These are phyloP conservation scores for Bambusicola thoracicus DNA, from an alignment of 2,113 vertebrate species.

Conservation along the genomic window DNA sequence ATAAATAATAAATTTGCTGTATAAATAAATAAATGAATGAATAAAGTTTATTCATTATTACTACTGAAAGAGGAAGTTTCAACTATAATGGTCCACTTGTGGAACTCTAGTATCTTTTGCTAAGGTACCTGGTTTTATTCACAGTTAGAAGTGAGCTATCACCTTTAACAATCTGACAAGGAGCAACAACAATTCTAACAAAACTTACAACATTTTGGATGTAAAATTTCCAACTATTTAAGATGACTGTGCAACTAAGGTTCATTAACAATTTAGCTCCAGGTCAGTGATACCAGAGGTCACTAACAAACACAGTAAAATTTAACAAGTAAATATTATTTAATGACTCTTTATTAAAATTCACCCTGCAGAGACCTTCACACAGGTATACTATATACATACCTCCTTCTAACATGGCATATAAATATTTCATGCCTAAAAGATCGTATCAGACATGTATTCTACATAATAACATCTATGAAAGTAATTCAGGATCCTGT, in stretches of 20 bases:
- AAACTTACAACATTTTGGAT: constrained; percentile 12
- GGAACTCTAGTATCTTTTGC: neutral
- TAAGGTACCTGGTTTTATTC: neutral
- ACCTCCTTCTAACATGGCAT: neutral
- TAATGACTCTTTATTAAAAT: neutral
- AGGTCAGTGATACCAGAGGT: neutral
- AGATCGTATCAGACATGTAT: neutral
- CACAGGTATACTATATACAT: neutral
- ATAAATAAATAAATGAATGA: too few relatives aligned
- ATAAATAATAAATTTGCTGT: too few relatives aligned
- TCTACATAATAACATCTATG: neutral
- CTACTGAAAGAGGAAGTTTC: neutral
- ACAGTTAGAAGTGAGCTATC: neutral
- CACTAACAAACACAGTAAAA: neutral
- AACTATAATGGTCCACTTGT: neutral
- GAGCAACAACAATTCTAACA: neutral
- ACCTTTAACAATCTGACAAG: neutral
- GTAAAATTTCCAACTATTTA: neutral
- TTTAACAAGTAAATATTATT: constrained; percentile 36
- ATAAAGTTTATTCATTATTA: too few relatives aligned
- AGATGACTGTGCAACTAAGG: neutral
- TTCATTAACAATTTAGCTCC: neutral
- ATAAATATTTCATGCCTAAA: neutral
- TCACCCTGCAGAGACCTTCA: neutral
- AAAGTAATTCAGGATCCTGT: neutral